Evolutionary conservation across 1,140 invertebrate genomes (phyloP).

Genomic region (Colletes latitarsis): DNA sequence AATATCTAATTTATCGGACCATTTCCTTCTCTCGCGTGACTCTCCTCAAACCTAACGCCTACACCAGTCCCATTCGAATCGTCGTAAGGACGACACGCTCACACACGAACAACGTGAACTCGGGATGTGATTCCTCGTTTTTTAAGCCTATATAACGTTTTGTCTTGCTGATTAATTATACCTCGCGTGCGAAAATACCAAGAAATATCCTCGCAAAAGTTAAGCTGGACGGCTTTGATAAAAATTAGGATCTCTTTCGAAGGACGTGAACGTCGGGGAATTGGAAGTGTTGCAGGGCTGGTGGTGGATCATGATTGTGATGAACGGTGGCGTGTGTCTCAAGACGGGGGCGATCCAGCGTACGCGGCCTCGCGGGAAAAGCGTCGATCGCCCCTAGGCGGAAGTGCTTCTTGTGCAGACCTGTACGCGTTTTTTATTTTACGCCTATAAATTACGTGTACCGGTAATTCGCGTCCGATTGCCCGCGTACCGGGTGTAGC

Average conservation of each 20-base stretch:
- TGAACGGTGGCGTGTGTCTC: neutral
- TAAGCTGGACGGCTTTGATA: constrained; percentile 82
- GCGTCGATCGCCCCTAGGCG: constrained; percentile 16
- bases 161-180: constrained; percentile 65
- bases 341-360: constrained; percentile 8
- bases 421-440: neutral
- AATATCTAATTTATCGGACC: neutral
- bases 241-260: constrained; percentile 80
- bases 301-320: neutral
- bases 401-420: constrained; percentile 33
- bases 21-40: neutral
- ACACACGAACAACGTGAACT: constrained; percentile 54
- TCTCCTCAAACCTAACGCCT: neutral
- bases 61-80: constrained; percentile 30
- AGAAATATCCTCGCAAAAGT: constrained; percentile 80
- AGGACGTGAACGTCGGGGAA: constrained; percentile 74
- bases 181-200: constrained; percentile 79
- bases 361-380: constrained; percentile 16
- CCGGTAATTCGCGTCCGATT: neutral
- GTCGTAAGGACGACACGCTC: constrained; percentile 34
- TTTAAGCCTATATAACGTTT: constrained; percentile 65
- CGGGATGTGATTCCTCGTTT: constrained; percentile 53
- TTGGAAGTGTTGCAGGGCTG: constrained; percentile 50
- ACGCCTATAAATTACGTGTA: neutral
- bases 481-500: neutral